These are phyloP conservation scores for Acipenser oxyrinchus DNA, from an alignment of 2,797 vertebrate genomes.

Conservation along the genomic window DNA sequence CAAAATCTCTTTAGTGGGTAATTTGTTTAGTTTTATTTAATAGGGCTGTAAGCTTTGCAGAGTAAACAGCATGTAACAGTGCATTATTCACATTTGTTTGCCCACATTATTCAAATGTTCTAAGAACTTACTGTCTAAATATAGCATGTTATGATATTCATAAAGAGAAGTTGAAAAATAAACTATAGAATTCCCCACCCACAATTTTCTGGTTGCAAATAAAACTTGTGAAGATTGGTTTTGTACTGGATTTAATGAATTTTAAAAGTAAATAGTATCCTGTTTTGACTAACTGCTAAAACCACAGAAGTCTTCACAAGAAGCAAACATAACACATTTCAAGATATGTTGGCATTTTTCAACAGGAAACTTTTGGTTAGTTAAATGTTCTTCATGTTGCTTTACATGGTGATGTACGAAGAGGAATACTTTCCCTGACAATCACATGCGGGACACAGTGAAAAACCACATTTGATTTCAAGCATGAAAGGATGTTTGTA, in stretches of 20 bases:
- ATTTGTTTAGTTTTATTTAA: constrained; percentile 4
- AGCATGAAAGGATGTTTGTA: no score
- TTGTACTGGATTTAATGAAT: constrained; percentile 45
- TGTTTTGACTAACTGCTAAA: constrained; percentile 81
- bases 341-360: constrained; percentile 45
- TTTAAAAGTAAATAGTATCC: constrained; percentile 62
- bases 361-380: constrained; percentile 62
- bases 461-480: no score
- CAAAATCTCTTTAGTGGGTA: no score
- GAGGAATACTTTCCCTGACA: constrained; percentile 19
- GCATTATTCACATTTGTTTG: constrained; percentile 18
- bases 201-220: constrained; percentile 53
- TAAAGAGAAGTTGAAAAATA: constrained; percentile 43
- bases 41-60: not conserved
- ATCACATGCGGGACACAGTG: no score
- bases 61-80: not conserved
- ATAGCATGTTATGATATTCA: constrained; percentile 48
- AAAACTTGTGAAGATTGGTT: constrained; percentile 35
- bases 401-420: constrained; percentile 17
- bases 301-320: constrained; percentile 62
- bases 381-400: constrained; percentile 15
- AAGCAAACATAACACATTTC: constrained; percentile 40
- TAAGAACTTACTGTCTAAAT: constrained; percentile 47
- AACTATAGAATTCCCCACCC: constrained; percentile 46
- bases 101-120: constrained; percentile 34